Conservation (phyloP, 2,888 invertebrate species). For the Dasypogon diadema region DNA sequence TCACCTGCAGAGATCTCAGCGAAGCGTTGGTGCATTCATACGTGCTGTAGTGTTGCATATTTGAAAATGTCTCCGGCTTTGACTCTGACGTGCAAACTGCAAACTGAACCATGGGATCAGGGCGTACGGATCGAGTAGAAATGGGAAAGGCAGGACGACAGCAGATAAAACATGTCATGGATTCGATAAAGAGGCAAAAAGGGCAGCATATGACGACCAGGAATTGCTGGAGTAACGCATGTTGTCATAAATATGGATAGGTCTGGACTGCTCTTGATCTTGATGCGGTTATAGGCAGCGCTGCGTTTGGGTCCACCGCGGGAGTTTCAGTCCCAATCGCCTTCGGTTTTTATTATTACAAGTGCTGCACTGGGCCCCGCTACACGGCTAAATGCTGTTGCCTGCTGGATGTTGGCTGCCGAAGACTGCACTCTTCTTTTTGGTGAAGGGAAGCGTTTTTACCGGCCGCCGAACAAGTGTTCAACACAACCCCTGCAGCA, state of each 20-base stretch:
- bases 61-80: constrained; percentile 43
- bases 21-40: constrained; percentile 42
- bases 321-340: constrained; percentile 46
- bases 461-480: constrained; percentile 50
- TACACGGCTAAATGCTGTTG: constrained; percentile 10
- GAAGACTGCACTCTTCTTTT: constrained; percentile 11
- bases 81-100: constrained; percentile 49
- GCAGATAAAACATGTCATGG: constrained; percentile 50
- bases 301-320: constrained; percentile 40
- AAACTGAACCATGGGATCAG: constrained; percentile 34
- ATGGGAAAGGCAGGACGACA: constrained; percentile 48
- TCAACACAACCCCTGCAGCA: constrained; percentile 53
- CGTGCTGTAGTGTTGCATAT: constrained; percentile 32
- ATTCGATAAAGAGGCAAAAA: constrained; percentile 49
- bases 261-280: constrained; percentile 46
- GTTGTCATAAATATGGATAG: constrained; percentile 56
- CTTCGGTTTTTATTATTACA: constrained; percentile 27
- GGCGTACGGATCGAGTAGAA: constrained; percentile 36
- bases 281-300: constrained; percentile 27
- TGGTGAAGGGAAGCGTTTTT: constrained; percentile 53
- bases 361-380: neutral
- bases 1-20: constrained; percentile 49
- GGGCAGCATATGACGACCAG: constrained; percentile 50
- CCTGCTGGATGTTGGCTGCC: constrained; percentile 18
- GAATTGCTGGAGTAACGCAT: constrained; percentile 52